These are phyloP conservation scores for Leptinotarsa tumamoca DNA, from an alignment of 2,888 invertebrate genomes.

Conservation along the genomic window DNA sequence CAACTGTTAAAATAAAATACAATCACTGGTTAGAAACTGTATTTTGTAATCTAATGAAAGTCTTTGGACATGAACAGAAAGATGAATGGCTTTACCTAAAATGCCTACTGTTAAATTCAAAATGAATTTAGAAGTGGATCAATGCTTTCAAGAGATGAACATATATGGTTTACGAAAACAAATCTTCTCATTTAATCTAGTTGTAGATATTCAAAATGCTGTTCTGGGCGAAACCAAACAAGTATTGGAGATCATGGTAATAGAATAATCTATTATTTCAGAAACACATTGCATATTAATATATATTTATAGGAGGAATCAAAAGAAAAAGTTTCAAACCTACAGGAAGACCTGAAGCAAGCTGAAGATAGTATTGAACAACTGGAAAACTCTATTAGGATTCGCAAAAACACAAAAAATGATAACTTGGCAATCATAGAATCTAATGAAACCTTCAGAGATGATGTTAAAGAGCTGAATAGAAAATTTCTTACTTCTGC, in stretches of 20 bases:
- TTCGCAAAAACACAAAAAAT: slow-evolving; percentile 4
- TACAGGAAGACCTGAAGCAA: slow-evolving; percentile 25
- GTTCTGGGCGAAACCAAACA: slow-evolving; percentile 27
- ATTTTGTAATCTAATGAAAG: too few relatives aligned
- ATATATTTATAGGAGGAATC: slow-evolving; percentile 25
- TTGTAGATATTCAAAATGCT: slow-evolving; percentile 12
- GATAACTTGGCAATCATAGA: slow-evolving; percentile 19
- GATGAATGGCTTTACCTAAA: too few relatives aligned
- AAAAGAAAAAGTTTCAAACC: slow-evolving; percentile 25
- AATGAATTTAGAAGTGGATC: background rate
- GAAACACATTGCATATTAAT: background rate
- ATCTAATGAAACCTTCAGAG: slow-evolving; percentile 25
- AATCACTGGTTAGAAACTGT: too few relatives aligned
- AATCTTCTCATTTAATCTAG: background rate
- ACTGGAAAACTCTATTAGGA: slow-evolving; percentile 13
- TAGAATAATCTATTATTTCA: background rate
- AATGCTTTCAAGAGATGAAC: background rate
- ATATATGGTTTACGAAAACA: background rate
- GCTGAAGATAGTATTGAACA: slow-evolving; percentile 18
- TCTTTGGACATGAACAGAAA: too few relatives aligned
- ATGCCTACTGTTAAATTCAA: too few relatives aligned
- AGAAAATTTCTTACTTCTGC: slow-evolving; percentile 21
- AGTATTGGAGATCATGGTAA: slow-evolving; percentile 34
- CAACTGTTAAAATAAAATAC: too few relatives aligned
- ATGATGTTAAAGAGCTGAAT: slow-evolving; percentile 24